Conservation (phyloP, 2,113 vertebrate genomes). For the Psilopsiagon aymara region DNA sequence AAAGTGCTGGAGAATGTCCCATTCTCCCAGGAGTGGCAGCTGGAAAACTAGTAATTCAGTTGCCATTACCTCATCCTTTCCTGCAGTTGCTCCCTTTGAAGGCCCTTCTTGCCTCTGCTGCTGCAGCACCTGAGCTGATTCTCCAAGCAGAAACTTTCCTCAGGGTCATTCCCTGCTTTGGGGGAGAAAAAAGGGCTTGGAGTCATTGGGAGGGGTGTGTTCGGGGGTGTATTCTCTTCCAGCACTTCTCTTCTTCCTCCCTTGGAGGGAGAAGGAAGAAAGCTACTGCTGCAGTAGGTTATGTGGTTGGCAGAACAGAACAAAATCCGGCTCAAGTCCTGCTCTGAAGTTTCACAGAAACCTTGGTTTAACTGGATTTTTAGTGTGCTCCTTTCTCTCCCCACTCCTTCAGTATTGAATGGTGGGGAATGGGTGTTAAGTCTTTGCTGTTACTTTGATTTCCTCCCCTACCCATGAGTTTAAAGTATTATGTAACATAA, state of each 20-base stretch:
- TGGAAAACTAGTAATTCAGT: conserved; percentile 20
- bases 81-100: conserved; percentile 19
- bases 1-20: background rate
- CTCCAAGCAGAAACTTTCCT: conserved; percentile 30
- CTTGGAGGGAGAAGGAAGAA: background rate
- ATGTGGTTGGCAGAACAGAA: background rate
- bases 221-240: background rate
- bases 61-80: conserved; percentile 46
- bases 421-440: conserved; percentile 9
- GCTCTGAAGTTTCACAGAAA: background rate
- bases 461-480: conserved; percentile 4
- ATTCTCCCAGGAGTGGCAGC: conserved; percentile 7
- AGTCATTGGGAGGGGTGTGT: background rate
- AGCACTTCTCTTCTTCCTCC: background rate
- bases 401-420: background rate
- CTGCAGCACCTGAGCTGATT: conserved; percentile 15
- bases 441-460: conserved; percentile 34
- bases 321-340: background rate
- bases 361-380: conserved; percentile 26
- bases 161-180: conserved; percentile 30
- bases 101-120: conserved; percentile 8
- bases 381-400: background rate
- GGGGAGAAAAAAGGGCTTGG: background rate
- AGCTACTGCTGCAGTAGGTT: conserved; percentile 3
- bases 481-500: conserved; percentile 22